Base-by-base conservation (phyloP, 1,140 invertebrate genomes). In the Archegozetes longisetosus region DNA sequence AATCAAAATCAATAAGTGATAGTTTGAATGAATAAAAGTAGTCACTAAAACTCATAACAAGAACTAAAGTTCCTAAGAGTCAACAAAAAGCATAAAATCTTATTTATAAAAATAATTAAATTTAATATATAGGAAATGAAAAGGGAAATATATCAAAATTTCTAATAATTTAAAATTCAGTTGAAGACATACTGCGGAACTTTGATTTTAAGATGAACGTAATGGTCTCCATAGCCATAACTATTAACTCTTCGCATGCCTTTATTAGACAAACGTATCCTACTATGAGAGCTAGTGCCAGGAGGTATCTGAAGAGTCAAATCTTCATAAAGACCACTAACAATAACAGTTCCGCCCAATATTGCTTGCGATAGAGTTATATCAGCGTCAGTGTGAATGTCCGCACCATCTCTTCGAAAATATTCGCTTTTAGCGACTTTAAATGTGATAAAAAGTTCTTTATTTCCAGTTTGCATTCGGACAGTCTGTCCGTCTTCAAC, bases 401-500 rank as follows among this genome's bases (percentile, higher is more conserved):
- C 94, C 4, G 88, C 75, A 6, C 92, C 93, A 66, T 98, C 91
- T 50, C 95, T 77, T 57, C 81, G 77, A 72, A 98, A 98, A 69
- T 91, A 89, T 66, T 82, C 82, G 24, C 92, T 97, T 61, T 82
- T 84, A 60, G 88, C 83, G 22, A 68, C 92, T 65, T 85, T 82
- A 74, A 93, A 90, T 62, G 88, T 94, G 61, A 98, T 80, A 69
- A 93, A 97, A 9, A 97, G 71, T 75, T 97, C 93, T 62, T 75
- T 71, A 62, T 71, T 73, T n/a, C 91, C 90, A 17, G 96, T 83
- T 20, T 84, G 77, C 83, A 98, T 89, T 52, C 93, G 79, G 28
- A 98, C 82, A 2, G 91, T 95, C 73, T 98, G 93, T 1, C 91
- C 91, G 74, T 96, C 88, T 70, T 95, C 90, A 12, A 97, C 87